Conservation (phyloP, 2,797 vertebrate species). For the Leptoclinus maculatus region DNA sequence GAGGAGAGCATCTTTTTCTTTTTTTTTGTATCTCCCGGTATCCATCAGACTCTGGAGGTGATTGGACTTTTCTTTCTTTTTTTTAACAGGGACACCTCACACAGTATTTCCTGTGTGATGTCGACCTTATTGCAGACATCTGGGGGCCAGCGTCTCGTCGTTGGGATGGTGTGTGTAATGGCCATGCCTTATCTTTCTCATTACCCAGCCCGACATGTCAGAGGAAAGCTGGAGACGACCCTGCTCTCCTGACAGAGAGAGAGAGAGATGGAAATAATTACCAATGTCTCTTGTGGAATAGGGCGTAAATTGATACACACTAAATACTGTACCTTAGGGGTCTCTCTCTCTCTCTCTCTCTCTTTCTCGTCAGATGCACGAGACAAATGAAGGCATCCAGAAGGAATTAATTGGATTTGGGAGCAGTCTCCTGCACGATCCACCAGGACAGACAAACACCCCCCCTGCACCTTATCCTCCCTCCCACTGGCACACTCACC, state of each 20-base stretch:
- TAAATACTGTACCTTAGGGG: slow-evolving; percentile 78
- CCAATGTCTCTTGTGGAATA: slow-evolving; percentile 79
- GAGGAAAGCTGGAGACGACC: slow-evolving; percentile 60
- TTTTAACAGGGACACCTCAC: slow-evolving; percentile 29
- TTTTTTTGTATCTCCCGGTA: slow-evolving; percentile 1
- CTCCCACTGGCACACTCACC: slow-evolving; percentile 48
- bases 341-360: slow-evolving; percentile 45
- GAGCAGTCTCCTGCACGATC: slow-evolving; percentile 79
- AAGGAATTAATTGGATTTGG: slow-evolving; percentile 86
- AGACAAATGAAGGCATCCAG: slow-evolving; percentile 84
- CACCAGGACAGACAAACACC: slow-evolving; percentile 78
- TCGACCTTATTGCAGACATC: slow-evolving; percentile 59
- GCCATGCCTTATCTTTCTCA: slow-evolving; percentile 76
- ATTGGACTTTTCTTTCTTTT: background rate
- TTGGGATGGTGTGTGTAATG: slow-evolving; percentile 67
- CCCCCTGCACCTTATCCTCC: slow-evolving; percentile 28
- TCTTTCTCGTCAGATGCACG: slow-evolving; percentile 68
- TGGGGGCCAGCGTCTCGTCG: slow-evolving; percentile 35
- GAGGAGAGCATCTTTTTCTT: background rate
- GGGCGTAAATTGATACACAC: slow-evolving; percentile 81
- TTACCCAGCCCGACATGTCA: slow-evolving; percentile 73
- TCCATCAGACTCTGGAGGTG: slow-evolving; percentile 20
- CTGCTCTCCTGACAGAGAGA: slow-evolving; percentile 66
- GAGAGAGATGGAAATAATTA: slow-evolving; percentile 80
- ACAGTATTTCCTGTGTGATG: slow-evolving; percentile 47